Evolutionary conservation across 2,797 vertebrate genomes (phyloP).

Genomic region (Lepilemur ruficaudatus): DNA sequence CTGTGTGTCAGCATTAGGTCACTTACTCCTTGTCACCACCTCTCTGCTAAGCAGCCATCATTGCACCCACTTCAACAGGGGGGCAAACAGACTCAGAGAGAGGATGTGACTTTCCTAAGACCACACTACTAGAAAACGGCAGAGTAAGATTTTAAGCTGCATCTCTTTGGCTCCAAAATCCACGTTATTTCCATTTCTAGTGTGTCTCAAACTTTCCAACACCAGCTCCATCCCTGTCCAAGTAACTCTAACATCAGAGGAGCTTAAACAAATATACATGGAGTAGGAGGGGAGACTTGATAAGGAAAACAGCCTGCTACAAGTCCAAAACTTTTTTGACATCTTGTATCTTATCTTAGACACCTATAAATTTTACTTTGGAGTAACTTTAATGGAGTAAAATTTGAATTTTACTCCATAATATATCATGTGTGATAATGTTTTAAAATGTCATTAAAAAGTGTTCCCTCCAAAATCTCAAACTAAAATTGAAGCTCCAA

Average conservation of each 20-base stretch:
- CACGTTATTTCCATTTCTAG: background rate
- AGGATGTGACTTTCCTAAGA: background rate
- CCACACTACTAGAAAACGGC: background rate
- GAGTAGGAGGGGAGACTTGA: background rate
- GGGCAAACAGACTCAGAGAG: background rate
- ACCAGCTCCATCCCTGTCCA: background rate
- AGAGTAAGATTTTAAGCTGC: background rate
- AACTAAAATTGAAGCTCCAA: background rate
- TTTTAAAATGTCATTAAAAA: conserved; percentile 16
- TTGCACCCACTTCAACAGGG: background rate
- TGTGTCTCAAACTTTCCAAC: background rate
- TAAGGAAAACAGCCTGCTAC: background rate
- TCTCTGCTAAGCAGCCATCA: background rate
- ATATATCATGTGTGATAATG: background rate
- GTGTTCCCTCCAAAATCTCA: background rate
- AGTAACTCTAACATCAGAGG: background rate
- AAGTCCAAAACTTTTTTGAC: background rate
- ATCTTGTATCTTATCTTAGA: background rate
- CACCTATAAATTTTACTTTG: background rate
- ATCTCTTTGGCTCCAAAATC: background rate
- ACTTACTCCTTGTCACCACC: background rate
- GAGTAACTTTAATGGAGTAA: too few relatives aligned
- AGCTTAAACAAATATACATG: background rate
- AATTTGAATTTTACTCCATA: background rate
- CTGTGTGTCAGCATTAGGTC: background rate